Evolutionary conservation across 2,113 vertebrate genomes (phyloP), one percentile per base, ranked within the genome.

Genomic region (Nesospiza acunhae): DNA sequence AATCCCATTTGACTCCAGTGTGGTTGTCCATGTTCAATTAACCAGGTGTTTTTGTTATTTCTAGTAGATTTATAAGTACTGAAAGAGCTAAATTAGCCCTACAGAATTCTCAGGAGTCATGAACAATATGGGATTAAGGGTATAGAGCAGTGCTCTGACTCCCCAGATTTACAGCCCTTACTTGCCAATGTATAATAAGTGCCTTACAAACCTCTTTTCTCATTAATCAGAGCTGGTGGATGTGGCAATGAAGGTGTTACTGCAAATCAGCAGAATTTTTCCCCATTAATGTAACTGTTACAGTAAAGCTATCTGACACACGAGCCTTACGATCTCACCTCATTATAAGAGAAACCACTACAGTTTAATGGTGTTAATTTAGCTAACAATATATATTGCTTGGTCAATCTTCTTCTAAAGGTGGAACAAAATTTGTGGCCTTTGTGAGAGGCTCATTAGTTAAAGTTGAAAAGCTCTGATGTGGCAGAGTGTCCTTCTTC

Each of bases 171-270:
- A 60, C 81, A 46, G 67, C 64, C 47, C 81, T 83, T 42, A 33
- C 62, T 78, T 83, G 44, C 23, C 52, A 75, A 24, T 30, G 68
- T 68, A 3, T 33, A 83, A 81, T 53, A 87, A 92, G 67, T 78
- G 92, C 52, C 56, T 81, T n/a, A 64, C 73, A 96, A 93, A 68
- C n/a, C 23, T n/a, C 79, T 80, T 62, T 78, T 59, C 70, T 90
- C 50, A 49, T 95, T 68, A 93, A 92, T 89, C 72, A 70, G 50
- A 9, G 47, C 23, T 95, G 39, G 81, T 53, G 44, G 73, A 75
- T 46, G 76, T 87, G 78, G 92, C 75, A 87, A 53, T 74, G 93
- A 97, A 93, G 78, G 83, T 75, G 84, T 92, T 92, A 87, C 88
- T 89, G 74, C 67, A 87, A 70, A 92, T 46, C 56, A 93, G 80